Evolutionary conservation across 2,888 invertebrate species (phyloP), one percentile per base, ranked within the genome.

Genomic region (Synergus laeviventris): DNA sequence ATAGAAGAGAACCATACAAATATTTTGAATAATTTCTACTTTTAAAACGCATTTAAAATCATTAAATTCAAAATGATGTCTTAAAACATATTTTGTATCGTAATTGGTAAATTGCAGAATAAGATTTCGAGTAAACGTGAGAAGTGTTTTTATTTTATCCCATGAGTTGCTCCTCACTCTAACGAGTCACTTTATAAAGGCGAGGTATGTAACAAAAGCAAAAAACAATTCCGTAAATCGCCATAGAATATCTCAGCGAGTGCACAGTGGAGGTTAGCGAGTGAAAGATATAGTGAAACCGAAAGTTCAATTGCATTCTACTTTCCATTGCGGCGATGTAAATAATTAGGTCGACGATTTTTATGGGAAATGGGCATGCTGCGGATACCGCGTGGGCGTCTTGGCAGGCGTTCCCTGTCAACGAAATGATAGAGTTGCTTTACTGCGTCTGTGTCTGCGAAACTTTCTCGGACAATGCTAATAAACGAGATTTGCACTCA

Each of bases 281-380:
- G 87, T 84, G 86, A 86, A 86, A 87, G 86, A 87, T 84, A 81
- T 81, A 83, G 84, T 86, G 86, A 86, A 90, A 90, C 89, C 85
- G 84, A 88, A 89, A 89, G 88, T 89, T 89, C 87, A 83, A 83
- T 81, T 82, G 84, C 87, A 89, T 86, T 88, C 89, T 84, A 89
- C 89, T 89, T 89, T 89, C 89, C 87, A 87, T 85, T 85, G 82
- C 77, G 81, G 81, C 74, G 74, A 77, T 77, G 76, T 77, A 81
- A 79, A 79, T 81, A 84, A 86, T 85, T 83, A 73, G 84, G 83
- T 82, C 82, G 79, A 49, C 74, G 74, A 60, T 79, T 80, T 80
- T 64, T 75, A 75, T 64, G 54, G 64, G 76, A 77, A 77, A 77
- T 62, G 77, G 54, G 45, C 38, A 61, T 73, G 66, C 77, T 70